Conservation (phyloP, 2,797 vertebrate species). For the Uromys caudimaculatus region DNA sequence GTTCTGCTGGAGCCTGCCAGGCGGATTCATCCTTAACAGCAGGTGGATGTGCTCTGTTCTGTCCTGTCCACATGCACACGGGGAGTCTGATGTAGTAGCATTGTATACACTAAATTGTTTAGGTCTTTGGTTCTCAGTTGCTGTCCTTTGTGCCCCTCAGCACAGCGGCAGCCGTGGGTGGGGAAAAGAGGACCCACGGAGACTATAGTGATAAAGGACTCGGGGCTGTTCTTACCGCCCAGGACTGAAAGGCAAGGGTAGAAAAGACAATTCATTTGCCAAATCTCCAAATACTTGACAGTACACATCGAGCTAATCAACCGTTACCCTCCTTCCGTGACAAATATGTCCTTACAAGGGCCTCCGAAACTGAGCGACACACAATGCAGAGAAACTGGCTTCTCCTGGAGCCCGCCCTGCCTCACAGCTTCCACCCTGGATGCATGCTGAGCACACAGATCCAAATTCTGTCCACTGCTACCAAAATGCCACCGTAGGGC, state of each 20-base stretch:
- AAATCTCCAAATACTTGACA: conserved; percentile 1
- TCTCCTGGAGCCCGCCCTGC: not conserved
- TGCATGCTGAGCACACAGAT: not conserved
- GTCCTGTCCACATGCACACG: conserved; percentile 30
- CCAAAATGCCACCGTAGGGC: not conserved
- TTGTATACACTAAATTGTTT: conserved; percentile 58
- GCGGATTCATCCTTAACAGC: conserved; percentile 66
- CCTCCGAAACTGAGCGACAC: not conserved
- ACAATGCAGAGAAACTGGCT: not conserved
- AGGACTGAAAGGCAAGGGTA: not conserved
- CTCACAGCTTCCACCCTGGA: not conserved
- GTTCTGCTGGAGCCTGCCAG: conserved; percentile 29
- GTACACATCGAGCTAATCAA: not conserved
- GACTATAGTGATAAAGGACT: not conserved
- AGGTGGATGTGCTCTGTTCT: conserved; percentile 76
- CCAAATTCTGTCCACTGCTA: not conserved
- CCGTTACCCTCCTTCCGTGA: not conserved
- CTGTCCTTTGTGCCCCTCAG: not conserved
- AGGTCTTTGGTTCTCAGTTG: conserved; percentile 45
- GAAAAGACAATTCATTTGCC: not conserved
- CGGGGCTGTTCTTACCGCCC: not conserved
- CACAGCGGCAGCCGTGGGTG: not conserved
- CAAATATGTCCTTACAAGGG: not conserved
- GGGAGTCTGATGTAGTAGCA: not conserved
- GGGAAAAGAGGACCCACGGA: not conserved